Evolutionary conservation across 2,797 vertebrate species (phyloP), one percentile per base, ranked within the genome.

Genomic region (Cephalopachus bancanus): DNA sequence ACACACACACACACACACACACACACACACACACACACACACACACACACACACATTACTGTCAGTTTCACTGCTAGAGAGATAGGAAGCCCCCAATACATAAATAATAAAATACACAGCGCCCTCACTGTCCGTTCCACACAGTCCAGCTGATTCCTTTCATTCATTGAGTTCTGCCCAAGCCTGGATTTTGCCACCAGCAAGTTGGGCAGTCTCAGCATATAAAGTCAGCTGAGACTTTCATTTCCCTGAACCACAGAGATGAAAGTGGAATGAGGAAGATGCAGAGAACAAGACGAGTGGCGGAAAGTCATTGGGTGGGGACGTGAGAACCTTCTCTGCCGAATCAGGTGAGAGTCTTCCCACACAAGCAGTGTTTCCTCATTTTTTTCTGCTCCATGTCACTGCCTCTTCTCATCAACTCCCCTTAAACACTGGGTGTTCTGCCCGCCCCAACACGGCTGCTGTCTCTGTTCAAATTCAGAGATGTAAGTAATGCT

Each of bases 121-220:
- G 7, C 2, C 9, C 62, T 49, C 2, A 16, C 0, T 19, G 37
- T 14, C 3, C 4, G 28, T 9, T 22, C 75, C n/a, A 2, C 0
- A 0, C 0, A 5, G 75, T n/a, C 75, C 64, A 10, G 1, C 0
- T 3, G 59, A 33, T 11, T 44, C 75, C 62, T 62, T 1, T 20
- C 2, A 10, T 19, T 7, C 15, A 26, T 1, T 37, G 26, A 17
- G n/a, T 76, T 86, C 33, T 28, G 6, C 83, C 1, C 10, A 64
- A 8, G 28, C 20, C 44, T 5, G 26, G 28, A 37, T 59, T 80
- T 5, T 20, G 80, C n/a, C 1, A 28, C 26, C 14, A 71, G 84
- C 80, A 79, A 65, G 16, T 4, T 55, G 37, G 4, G 49, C 0
- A 6, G 65, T 57, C 51, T 53, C 5, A 0, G 16, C 72, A 19